Evolutionary conservation across 53 echinoderm and acorn worm species (phyloP).

Genomic region (Henricia sp.): DNA sequence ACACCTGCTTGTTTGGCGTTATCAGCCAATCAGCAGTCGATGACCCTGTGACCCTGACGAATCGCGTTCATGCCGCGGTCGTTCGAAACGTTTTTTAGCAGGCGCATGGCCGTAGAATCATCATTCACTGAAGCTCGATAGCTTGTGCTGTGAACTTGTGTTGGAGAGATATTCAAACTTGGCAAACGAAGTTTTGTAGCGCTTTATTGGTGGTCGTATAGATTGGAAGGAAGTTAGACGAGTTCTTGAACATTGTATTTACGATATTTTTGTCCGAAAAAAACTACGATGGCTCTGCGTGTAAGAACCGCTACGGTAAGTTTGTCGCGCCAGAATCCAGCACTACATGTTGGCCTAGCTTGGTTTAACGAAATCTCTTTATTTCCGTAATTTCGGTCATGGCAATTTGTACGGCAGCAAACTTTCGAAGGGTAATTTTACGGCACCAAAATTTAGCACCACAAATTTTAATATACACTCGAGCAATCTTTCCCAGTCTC

Average conservation of each 20-base stretch:
- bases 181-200: neutral
- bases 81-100: constrained; percentile 45
- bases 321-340: neutral
- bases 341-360: no score
- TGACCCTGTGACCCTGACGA: constrained; percentile 25
- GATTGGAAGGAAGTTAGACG: neutral
- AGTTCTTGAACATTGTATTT: neutral
- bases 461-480: no score
- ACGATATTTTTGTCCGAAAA: neutral
- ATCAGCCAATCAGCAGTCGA: constrained; percentile 39
- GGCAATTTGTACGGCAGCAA: no score
- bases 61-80: constrained; percentile 47
- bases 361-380: no score
- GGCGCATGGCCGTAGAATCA: neutral
- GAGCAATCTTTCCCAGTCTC: no score
- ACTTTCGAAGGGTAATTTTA: no score
- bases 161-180: no score
- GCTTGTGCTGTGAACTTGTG: no score
- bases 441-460: no score
- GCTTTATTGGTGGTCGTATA: neutral
- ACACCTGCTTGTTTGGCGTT: constrained; percentile 33
- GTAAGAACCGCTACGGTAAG: constrained; percentile 36
- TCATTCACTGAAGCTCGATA: neutral
- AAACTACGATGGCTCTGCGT: constrained; percentile 31
- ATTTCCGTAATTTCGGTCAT: no score